phyloP scores from a whole-genome alignment of 1,140 invertebrate genomes.

The Olivierus martensii region DNA sequence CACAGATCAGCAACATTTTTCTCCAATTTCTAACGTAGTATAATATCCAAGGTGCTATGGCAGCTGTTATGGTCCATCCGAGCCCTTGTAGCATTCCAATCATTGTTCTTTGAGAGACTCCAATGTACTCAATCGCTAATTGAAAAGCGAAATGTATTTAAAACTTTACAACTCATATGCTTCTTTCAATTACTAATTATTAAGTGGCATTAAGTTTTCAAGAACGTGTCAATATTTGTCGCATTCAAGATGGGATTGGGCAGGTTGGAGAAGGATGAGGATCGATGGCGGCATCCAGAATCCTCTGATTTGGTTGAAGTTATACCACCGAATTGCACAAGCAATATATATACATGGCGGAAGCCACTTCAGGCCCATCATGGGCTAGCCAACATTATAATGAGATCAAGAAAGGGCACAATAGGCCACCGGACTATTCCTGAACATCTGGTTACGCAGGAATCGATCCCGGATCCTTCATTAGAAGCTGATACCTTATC shows the following conservation, averaged over 20 bases:
- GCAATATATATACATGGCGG: too few species aligned
- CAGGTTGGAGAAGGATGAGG: too few species aligned
- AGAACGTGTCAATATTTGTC: not conserved
- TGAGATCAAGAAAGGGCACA: too few species aligned
- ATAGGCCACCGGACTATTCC: too few species aligned
- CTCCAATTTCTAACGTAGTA: constrained; percentile 12
- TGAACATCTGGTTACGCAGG: too few species aligned
- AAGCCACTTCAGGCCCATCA: too few species aligned
- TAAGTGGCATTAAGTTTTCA: not conserved
- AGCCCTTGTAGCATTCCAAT: not conserved
- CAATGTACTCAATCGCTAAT: constrained; percentile 17
- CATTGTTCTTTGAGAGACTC: constrained; percentile 10
- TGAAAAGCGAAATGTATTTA: not conserved
- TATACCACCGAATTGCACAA: too few species aligned
- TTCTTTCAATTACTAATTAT: not conserved
- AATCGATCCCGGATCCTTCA: not conserved
- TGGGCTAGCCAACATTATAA: too few species aligned
- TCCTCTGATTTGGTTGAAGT: too few species aligned
- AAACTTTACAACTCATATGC: not conserved
- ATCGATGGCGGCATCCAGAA: too few species aligned
- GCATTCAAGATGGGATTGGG: not conserved
- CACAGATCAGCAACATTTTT: constrained; percentile 3
- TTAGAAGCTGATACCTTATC: not conserved
- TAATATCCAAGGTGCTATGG: constrained; percentile 11
- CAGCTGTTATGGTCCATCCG: constrained; percentile 11